phyloP scores from a whole-genome alignment of 2,797 vertebrate genomes.

The Phrynocephalus guinanensis region DNA sequence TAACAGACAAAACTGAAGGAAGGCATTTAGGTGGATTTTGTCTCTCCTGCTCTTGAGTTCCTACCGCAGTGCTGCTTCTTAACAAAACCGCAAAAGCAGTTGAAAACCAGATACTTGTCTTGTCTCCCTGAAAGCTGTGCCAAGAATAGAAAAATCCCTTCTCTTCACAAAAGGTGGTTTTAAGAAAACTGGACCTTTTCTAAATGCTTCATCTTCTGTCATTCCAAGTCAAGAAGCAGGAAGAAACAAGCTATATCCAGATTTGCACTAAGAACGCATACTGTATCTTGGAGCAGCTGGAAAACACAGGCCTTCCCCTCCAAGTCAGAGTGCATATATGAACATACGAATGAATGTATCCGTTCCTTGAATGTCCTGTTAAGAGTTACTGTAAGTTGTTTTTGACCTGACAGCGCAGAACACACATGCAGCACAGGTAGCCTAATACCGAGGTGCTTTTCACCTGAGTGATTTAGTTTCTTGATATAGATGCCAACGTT shows the following conservation, averaged over 20 bases:
- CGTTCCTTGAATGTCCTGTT: too few species aligned
- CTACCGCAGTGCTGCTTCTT: background rate
- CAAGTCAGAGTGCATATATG: background rate
- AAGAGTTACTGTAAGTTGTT: too few species aligned
- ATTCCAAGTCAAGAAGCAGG: accelerated
- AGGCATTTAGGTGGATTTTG: background rate
- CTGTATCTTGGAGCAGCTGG: background rate
- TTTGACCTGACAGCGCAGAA: too few species aligned
- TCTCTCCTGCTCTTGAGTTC: background rate
- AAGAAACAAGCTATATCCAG: background rate
- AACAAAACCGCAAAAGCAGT: background rate
- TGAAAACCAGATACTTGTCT: conserved; percentile 12
- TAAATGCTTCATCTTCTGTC: background rate
- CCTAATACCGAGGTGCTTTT: too few species aligned
- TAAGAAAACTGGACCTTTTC: background rate
- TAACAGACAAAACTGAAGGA: background rate
- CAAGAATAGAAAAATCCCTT: conserved; percentile 9
- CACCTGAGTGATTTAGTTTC: too few species aligned
- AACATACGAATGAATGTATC: too few species aligned
- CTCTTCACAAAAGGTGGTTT: background rate
- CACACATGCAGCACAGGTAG: too few species aligned
- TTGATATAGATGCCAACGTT: too few species aligned
- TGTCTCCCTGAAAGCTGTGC: background rate
- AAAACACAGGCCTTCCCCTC: accelerated
- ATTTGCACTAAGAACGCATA: background rate